Evolutionary conservation across 2,888 invertebrate species (phyloP), one percentile per base, ranked within the genome.

Genomic region (Cinara cedri): DNA sequence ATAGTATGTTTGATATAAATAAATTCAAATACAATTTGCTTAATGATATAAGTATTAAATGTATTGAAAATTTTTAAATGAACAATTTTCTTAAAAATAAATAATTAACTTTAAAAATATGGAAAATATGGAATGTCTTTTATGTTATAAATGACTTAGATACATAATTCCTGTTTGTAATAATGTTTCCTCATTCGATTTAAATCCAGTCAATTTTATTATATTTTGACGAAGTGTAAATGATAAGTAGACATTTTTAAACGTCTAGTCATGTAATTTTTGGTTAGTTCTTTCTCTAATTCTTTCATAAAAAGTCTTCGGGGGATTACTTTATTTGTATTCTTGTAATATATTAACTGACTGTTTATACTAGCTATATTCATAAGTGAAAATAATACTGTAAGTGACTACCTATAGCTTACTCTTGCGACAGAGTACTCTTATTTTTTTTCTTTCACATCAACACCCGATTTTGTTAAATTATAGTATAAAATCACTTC

Each of bases 311-410:
- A 49, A 1, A 66, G 24, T 16, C 66, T 14, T 49, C 24, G 49
- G n/a, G 49, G 49, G 21, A 65, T 46, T 21, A 46, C 14, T 65
- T 65, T 46, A 46, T 65, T 65, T 46, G 65, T 65, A 65, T 46
- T 65, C 13, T 65, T 24, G 13, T n/a, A 3, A n/a, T 21, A 46
- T 51, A 70, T 70, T 54, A 70, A 34, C 8, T n/a, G 34, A 14
- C 68, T 70, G 14, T 68, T 68, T 49, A 70, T 70, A 54, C 34
- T 54, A 19, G 54, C 51, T 34, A 70, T 70, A 34, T 70, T 70
- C 34, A 70, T n/a, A 6, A 70, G 19, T 19, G 68, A 54, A 70
- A 34, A 70, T 16, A 70, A 70, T 70, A 70, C 34, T 34, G 26
- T 66, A n/a, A 66, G 66, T 49, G 66, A 9, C 49, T 26, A 66